Evolutionary conservation across 2,888 invertebrate species (phyloP), one percentile per base, ranked within the genome.

Genomic region (Hypsopygia costalis): DNA sequence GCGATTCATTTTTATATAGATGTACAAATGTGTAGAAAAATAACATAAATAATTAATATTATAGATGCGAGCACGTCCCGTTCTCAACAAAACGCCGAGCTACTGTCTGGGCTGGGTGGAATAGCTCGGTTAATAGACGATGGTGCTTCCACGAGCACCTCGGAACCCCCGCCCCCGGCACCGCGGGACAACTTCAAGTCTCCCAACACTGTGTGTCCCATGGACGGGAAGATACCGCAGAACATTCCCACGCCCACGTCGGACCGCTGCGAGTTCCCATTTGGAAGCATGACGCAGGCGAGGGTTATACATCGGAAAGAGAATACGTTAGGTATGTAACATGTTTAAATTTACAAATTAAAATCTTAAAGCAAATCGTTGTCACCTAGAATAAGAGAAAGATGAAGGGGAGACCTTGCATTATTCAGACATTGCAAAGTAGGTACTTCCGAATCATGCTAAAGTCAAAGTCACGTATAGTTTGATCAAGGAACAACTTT

Each of bases 271-370:
- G 91, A 92, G 68, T 97, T 93, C 82, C 96, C 97, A 30, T 97
- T 97, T 76, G 95, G 95, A 64, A 96, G 96, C 78, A 97, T 97
- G 97, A 95, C 96, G 34, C 95, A 95, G 69, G 95, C 95, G 48
- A 93, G 96, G 75, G 95, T 96, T 36, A 94, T 96, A 81, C 95
- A 96, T 66, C 91, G 92, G 63, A 92, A 94, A 63, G 94, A 91
- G 69, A 90, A 91, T 50, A 90, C 91, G 30, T 61, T 91, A 58
- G 90, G 90, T 74, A 34, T 55, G 72, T 51, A 9, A 28, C n/a
- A n/a, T n/a, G n/a, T n/a, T n/a, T n/a, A n/a, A n/a, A n/a, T n/a
- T n/a, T n/a, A n/a, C n/a, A n/a, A n/a, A n/a, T n/a, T n/a, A n/a
- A n/a, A n/a, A n/a, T n/a, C n/a, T n/a, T n/a, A n/a, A n/a, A n/a